These are phyloP conservation scores for Catocala sponsa DNA, from an alignment of 2,888 invertebrate species.

Conservation along the genomic window DNA sequence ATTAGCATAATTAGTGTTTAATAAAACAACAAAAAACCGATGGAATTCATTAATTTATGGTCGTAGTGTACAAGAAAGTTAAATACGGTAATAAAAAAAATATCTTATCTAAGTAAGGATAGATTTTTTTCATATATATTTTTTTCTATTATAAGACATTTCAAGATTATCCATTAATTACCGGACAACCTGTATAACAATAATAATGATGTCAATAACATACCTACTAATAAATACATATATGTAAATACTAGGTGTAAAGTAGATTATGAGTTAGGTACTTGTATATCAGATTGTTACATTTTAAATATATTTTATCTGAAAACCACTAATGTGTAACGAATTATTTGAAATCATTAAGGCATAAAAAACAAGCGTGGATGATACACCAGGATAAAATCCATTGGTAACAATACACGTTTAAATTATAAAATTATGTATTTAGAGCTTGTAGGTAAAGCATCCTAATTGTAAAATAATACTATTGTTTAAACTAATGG, in stretches of 20 bases:
- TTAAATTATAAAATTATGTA: constrained; percentile 27
- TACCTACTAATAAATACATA: background rate
- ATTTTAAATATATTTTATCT: constrained; percentile 50
- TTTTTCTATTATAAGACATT: too few species aligned
- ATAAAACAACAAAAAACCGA: too few species aligned
- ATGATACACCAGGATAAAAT: constrained; percentile 43
- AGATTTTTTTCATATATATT: too few species aligned
- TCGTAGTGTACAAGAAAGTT: too few species aligned
- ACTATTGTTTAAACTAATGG: background rate
- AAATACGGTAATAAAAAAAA: too few species aligned
- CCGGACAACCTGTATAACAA: too few species aligned
- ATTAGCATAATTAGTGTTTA: too few species aligned
- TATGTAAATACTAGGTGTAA: constrained; percentile 13
- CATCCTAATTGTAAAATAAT: constrained; percentile 13
- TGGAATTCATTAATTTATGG: too few species aligned
- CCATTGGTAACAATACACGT: constrained; percentile 45
- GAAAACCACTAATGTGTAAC: constrained; percentile 39
- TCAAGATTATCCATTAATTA: too few species aligned
- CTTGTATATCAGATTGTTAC: constrained; percentile 31
- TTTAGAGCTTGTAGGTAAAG: constrained; percentile 10
- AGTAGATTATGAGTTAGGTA: constrained; percentile 13
- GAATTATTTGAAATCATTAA: constrained; percentile 51
- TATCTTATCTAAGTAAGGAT: too few species aligned
- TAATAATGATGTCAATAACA: too few species aligned
- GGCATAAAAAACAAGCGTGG: constrained; percentile 49